Conservation (phyloP, 2,797 vertebrate species). For the Pempheris klunzingeri region DNA sequence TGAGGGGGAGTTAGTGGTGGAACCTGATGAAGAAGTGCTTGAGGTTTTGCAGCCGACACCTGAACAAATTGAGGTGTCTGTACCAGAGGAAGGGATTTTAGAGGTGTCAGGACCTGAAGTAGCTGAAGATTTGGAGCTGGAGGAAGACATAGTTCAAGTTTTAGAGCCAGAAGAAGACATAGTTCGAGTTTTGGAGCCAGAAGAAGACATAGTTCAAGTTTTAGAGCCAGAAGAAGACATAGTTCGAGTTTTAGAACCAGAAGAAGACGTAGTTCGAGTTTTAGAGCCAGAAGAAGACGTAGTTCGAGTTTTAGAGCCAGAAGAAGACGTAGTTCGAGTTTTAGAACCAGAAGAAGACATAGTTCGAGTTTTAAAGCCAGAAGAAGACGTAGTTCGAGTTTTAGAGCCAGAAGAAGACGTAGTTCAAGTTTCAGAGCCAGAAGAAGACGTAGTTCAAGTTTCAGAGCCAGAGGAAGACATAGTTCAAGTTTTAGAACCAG, state of each 20-base stretch:
- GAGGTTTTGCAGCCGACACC: constrained; percentile 24
- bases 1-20: constrained; percentile 6
- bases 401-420: neutral
- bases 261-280: neutral
- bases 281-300: neutral
- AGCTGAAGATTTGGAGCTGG: neutral
- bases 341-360: neutral
- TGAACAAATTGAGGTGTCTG: constrained; percentile 18
- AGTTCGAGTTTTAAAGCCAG: neutral
- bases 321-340: neutral
- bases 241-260: neutral
- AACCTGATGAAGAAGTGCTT: constrained; percentile 9
- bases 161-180: constrained; percentile 5
- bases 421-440: neutral
- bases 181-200: neutral
- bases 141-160: constrained; percentile 3
- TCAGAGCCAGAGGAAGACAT: neutral
- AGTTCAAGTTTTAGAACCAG: neutral
- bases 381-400: neutral
- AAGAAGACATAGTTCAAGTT: neutral
- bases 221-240: constrained; percentile 1
- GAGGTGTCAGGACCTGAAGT: constrained; percentile 7
- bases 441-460: constrained; percentile 10
- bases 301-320: neutral
- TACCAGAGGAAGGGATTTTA: constrained; percentile 5